Evolutionary conservation across 2,888 invertebrate genomes (phyloP), one percentile per base, ranked within the genome.

Genomic region (Agonum fuliginosum): DNA sequence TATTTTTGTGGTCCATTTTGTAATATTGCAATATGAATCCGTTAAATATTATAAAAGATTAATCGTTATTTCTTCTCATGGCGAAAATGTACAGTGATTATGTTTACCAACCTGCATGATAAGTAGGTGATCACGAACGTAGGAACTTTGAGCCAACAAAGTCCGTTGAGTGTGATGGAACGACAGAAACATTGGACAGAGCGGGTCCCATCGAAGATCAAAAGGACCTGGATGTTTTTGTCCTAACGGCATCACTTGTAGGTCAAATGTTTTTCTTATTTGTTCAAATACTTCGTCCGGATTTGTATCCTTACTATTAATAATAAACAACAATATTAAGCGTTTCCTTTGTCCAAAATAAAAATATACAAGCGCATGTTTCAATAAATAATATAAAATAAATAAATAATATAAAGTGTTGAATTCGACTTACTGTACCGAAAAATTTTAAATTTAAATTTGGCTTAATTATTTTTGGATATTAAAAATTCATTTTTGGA

Each of bases 111-210:
- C 91, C 87, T 92, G 88, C 82, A 92, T 89, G 3, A 92, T 86
- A 24, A 92, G 87, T 78, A 86, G 85, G 79, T 90, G 86, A n/a
- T 88, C 86, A 34, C 86, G 87, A 27, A 91, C 89, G 10, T 92
- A 84, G n/a, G 83, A 81, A 10, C 91, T 91, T 80, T 89, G 88
- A 0, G 91, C 90, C 14, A 92, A 85, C 75, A 86, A 86, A 48
- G 89, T 87, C 54, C 91, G 86, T 79, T 90, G 87, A 2, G 85
- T 86, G 19, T 91, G 89, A 82, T 91, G 90, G 54, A 91, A 88
- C 2, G 88, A 86, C 48, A 90, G 82, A 77, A 89, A 89, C 43
- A 89, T 83, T 0, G 90, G 90, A 80, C 90, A 90, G 6, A 89
- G 84, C 5, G 82, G 81, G 79, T 87, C 87, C 85, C 86, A 86